Evolutionary conservation across 37 sponge, comb jelly and placozoan species (phyloP), one percentile per base, ranked within the genome.

Genomic region (Tethya wilhelma): DNA sequence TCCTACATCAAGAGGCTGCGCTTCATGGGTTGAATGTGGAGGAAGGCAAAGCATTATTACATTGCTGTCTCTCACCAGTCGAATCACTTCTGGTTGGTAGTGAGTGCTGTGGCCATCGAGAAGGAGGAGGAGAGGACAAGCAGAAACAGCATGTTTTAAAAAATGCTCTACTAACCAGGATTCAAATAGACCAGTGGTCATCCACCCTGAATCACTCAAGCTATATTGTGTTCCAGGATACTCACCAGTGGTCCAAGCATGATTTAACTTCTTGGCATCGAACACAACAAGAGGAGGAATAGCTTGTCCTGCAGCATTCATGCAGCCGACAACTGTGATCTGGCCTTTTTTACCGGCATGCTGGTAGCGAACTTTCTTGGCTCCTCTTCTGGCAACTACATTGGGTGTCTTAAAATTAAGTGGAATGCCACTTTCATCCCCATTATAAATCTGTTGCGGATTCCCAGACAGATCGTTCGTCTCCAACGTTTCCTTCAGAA

Each of bases 41-140:
- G 89, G 89, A n/a, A 88, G 41, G 59, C 82, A 88, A 1, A 88
- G 71, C 44, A 82, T 80, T 6, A 82, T 71, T 0, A 87, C 32
- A 2, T 74, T 59, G 26, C 71, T 33, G 20, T 72, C 76, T 64
- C 38, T 65, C 40, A 82, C 71, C 7, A 55, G 56, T 4, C 73
- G 53, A 38, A 82, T 20, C 4, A 68, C 55, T 1, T 49, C 63
- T 9, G 77, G 83, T 37, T 88, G 74, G 37, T 80, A 88, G 53
- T 88, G 89, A 2, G 81, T 78, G 59, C 71, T 69, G 44, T 89
- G 90, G 12, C 90, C 79, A 56, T 88, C 89, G 5, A 88, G 78
- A 2, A 88, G 59, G 7, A 88, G 72, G 1, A 88, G 78, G 4
- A 88, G 62, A 22, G 89, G 83, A 29, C 78, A 36, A 3, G 37